Base-by-base conservation (phyloP, 2,113 vertebrate genomes). In the Corythoichthys intestinalis region DNA sequence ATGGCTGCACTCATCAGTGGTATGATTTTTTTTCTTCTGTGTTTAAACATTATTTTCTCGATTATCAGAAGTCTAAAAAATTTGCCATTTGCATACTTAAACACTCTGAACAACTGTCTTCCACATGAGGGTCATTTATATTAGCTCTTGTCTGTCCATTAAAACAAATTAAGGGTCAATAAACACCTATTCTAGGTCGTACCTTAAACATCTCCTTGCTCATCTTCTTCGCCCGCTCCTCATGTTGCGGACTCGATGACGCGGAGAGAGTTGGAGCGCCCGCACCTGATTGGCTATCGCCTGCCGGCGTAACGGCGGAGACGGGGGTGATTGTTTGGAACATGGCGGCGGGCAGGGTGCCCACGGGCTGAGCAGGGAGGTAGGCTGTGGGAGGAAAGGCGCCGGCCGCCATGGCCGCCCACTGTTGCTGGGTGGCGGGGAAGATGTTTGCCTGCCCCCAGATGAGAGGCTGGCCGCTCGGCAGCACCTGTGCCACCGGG, bases 371-470 rank as follows among this genome's bases (percentile, higher is more conserved):
- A 91, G 94, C 93, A 81, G 97, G 94, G 94, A 99, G 94, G 93
- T 98, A 99, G 93, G 96, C 95, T 90, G 95, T 89, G 6, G 96
- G 95, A 63, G 95, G 89, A 87, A 98, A 99, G 86, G 96, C 95
- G 89, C 94, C 95, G 14, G 90, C 91, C 69, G 96, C 94, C 93
- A 98, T 94, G 65, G 96, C 86, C 7, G 95, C 96, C 97, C 97
- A 99, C 84, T 97, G 94, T 86, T 98, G 96, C 93, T 98, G 97
- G 69, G 94, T 88, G 84, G 96, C 93, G 69, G 97, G 94, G 76
- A 97, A 99, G 85, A 99, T 92, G 78, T 95, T 94, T 20, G 96
- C 94, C 78, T 96, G 96, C 77, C 96, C 95, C 97, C 96, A 99
- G 7, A 96, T 95, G 70, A 98, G 94, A 47, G 95, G 94, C 87